Conservation (phyloP, 2,888 invertebrate species). For the Ophion costatus region DNA sequence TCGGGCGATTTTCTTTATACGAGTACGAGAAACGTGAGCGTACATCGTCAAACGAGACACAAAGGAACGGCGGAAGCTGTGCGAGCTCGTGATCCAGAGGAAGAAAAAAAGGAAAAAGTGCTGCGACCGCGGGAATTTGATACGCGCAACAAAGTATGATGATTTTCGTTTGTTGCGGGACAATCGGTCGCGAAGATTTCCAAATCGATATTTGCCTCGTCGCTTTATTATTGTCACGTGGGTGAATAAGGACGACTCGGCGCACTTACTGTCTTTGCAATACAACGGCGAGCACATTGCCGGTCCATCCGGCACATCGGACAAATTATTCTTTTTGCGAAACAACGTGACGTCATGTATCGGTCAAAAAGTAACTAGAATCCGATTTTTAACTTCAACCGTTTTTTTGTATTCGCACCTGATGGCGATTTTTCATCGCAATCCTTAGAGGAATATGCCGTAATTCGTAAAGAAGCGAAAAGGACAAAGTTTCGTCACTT, state of each 20-base stretch:
- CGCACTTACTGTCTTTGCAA: neutral
- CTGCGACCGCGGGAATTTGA: neutral
- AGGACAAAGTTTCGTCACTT: neutral
- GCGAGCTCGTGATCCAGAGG: neutral
- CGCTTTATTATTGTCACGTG: neutral
- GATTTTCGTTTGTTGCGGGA: neutral
- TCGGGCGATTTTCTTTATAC: neutral
- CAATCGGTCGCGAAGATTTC: neutral
- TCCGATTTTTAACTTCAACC: neutral
- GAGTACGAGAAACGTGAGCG: neutral
- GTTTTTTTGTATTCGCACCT: neutral
- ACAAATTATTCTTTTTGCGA: neutral
- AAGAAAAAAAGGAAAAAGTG: neutral
- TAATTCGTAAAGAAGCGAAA: neutral
- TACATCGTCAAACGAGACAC: neutral
- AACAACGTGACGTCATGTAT: neutral
- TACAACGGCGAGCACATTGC: neutral
- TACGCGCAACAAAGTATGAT: neutral
- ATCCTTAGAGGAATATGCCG: neutral
- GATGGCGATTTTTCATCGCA: neutral
- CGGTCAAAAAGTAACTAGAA: neutral
- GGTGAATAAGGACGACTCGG: neutral
- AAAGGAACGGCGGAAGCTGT: neutral
- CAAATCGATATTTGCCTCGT: neutral
- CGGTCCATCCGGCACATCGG: neutral